Base-by-base conservation (phyloP, 2,888 invertebrate species). In the Hydropsyche betteni region DNA sequence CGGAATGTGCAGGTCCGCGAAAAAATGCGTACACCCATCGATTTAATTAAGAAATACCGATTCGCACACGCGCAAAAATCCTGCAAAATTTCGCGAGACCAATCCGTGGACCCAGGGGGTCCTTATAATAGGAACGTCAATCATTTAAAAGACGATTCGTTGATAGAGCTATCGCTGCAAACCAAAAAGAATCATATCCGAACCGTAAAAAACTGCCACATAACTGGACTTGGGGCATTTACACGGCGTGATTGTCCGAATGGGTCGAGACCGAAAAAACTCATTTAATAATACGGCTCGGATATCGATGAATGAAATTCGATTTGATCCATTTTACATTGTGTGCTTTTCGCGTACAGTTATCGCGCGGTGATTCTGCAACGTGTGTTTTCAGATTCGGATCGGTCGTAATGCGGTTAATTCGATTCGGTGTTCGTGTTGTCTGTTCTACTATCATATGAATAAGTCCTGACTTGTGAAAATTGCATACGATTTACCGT, bases 31-130 rank as follows among this genome's bases (percentile, higher is more conserved):
- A 44, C 44, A 10, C 10, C 44, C 44, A 10, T 44, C 44, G 44
- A 44, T 44, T 64, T 64, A 64, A 64, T 64, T 64, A 36, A 64
- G 64, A 64, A 64, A 64, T 64, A 64, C 64, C 64, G 36, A 36
- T 64, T 12, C 64, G 64, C 34, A 34, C 64, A 16, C 16, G 6
- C 64, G 34, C 61, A n/a, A 64, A n/a, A 64, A 64, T 64, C 64
- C 64, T 64, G 64, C 36, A 36, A 64, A 64, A 36, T 36, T 64
- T 36, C 64, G 34, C 44, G 10, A 44, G 44, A 64, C 64, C 64
- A 64, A 64, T 64, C 64, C 36, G 64, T 36, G 34, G 44, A 44
- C 44, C 64, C 64, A 64, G 24, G 64, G 36, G 58, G 64, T 24
- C 64, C 36, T 44, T n/a, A 34, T 64, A 64, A 64, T 64, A 36